Evolutionary conservation across 2,888 invertebrate species (phyloP), one percentile per base, ranked within the genome.

Genomic region (Herminia tarsipennalis): DNA sequence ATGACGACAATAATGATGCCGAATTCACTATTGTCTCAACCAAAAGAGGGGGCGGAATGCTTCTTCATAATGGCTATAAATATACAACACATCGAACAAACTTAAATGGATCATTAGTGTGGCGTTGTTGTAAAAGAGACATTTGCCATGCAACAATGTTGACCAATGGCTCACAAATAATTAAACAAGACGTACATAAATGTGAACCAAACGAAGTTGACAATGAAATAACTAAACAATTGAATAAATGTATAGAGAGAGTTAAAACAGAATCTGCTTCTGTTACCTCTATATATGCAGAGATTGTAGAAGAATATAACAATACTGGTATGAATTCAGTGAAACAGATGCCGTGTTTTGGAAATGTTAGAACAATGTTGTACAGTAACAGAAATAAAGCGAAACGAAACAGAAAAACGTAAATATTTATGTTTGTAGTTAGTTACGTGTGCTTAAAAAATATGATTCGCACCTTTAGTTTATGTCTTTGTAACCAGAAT

Each of bases 221-320:
- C 6, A 46, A 40, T 46, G 40, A 46, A 14, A 24, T 46, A 14
- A 46, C 29, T 20, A 29, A 6, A 8, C 28, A 18, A 25, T 1
- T 46, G 4, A 20, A 35, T 25, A 17, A 39, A 30, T 40, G 46
- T 13, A 27, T 44, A 14, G 32, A 40, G 20, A 21, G 36, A 9
- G 46, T 27, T 14, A 25, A 32, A 36, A 36, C 18, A 16, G 46
- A 41, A 14, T 36, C 32, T 3, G 40, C 36, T 5, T 27, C 46
- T 16, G 6, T 47, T 14, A 40, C 46, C 1, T n/a, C 36, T 5
- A 36, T 47, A 20, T 33, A 41, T 9, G 18, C 40, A 6, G 27
- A 40, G 1, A 27, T 30, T 5, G 14, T 39, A 22, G 40, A 47
- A 27, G 32, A 35, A 36, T 36, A 25, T 24, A 47, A 47, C 14